These are phyloP conservation scores for Cuniculus paca DNA, from an alignment of 2,797 vertebrate genomes.

Conservation along the genomic window DNA sequence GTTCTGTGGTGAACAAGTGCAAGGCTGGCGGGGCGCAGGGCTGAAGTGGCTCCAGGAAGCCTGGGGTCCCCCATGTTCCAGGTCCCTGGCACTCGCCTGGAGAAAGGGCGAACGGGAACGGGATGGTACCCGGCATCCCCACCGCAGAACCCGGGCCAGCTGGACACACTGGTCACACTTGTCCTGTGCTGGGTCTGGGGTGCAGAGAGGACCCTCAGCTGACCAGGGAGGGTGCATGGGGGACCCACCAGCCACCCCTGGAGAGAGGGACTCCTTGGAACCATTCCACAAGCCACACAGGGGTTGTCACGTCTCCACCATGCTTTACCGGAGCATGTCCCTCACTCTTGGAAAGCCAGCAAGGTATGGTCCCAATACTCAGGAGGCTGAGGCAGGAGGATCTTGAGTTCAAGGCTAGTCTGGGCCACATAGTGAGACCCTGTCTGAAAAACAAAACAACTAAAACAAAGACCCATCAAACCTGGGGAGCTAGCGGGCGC, in stretches of 20 bases:
- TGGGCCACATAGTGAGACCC: background rate
- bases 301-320: background rate
- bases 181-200: background rate
- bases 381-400: background rate
- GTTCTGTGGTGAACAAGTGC: background rate
- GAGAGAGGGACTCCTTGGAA: background rate
- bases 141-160: background rate
- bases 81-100: background rate
- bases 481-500: background rate
- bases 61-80: background rate
- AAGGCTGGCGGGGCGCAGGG: background rate
- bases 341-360: background rate
- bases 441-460: background rate
- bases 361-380: background rate
- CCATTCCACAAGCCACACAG: background rate
- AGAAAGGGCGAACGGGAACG: background rate
- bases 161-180: background rate
- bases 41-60: accelerated
- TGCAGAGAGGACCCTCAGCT: background rate
- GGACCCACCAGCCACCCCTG: background rate
- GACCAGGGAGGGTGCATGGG: background rate
- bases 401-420: background rate
- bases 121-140: accelerated
- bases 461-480: background rate
- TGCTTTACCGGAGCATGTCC: background rate